Base-by-base conservation (phyloP, 2,888 invertebrate species). In the Ichneumoninae sp. region DNA sequence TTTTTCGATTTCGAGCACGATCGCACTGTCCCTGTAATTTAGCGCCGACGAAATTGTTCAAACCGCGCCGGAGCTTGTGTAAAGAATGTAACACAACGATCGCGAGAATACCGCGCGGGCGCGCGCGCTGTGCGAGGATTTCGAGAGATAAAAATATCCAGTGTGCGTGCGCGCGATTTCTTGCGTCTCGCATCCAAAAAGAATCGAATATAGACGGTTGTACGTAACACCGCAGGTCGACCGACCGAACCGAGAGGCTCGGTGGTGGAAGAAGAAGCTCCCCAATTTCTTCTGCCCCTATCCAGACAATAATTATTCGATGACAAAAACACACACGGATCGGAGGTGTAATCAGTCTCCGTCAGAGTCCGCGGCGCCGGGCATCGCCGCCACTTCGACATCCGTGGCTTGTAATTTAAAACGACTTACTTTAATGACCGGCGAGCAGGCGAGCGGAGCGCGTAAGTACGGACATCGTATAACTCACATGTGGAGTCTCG, bases 341-440 rank as follows among this genome's bases (percentile, higher is more conserved):
- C 57, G 57, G 50, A 76, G 62, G 82, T 85, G 84, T 81, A 86
- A 86, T 87, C 86, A 86, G 84, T 86, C 86, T 83, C 79, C 83
- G 86, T 86, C 86, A 19, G 47, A 69, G 57, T 65, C 69, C 70
- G 85, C 85, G 84, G 74, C 85, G 84, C 81, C 84, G 70, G 82
- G 82, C 85, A 54, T 74, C 22, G 40, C 72, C 72, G 84, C 76
- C 69, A 44, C 68, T 80, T 80, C 72, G 65, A 65, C 82, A 66
- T 65, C 77, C 62, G 84, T 82, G 86, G 77, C 84, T 86, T 87
- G 87, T 87, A 87, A 88, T 88, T 88, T 87, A 88, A 88, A 87
- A 88, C 87, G 87, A 87, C 88, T 88, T 87, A 87, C 86, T 88
- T 87, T 88, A 87, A 88, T 87, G 88, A 87, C 86, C 86, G 77